Evolutionary conservation across 2,797 vertebrate species (phyloP), one percentile per base, ranked within the genome.

Genomic region (Acipenser ruthenus): DNA sequence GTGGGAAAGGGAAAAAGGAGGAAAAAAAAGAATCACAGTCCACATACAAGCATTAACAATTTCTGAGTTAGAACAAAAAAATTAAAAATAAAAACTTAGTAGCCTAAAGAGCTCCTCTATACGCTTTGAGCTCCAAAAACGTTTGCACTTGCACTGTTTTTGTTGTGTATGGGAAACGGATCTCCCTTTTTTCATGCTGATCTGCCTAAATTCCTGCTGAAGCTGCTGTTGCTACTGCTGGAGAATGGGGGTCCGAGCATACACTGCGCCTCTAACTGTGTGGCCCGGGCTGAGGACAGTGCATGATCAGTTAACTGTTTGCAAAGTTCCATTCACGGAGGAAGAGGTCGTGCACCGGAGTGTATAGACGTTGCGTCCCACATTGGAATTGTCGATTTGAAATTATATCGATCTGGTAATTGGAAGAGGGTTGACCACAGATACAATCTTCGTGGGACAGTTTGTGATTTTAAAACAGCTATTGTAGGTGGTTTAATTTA

Each of bases 191-290:
- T 67, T 70, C 66, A 15, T 69, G 68, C 66, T 72, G 72, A 75
- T 75, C 73, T 74, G 77, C 64, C 62, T 68, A 65, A 66, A 66
- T 65, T 67, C 70, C 66, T 58, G 69, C 62, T 51, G 59, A 50
- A 66, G 71, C 37, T 37, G 37, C 37, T 69, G 76, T 75, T 79
- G 78, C 71, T 77, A 77, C 77, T 75, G 81, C 76, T 76, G 81
- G 82, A 84, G 83, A 87, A 93, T 93, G 92, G 86, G 86, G 85
- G 85, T 80, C 80, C 82, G 65, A 69, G 71, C 78, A 55, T 81
- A 80, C 83, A 84, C 79, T 83, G 78, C 79, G 75, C 76, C 65
- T 81, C 93, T 95, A 95, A 94, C 94, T 97, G 95, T 96, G 95
- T 95, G 94, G 93, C 93, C 93, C 89, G 71, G 81, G 74, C 77